Conservation (phyloP, 2,888 invertebrate genomes). For the Ormyrus rosae region DNA sequence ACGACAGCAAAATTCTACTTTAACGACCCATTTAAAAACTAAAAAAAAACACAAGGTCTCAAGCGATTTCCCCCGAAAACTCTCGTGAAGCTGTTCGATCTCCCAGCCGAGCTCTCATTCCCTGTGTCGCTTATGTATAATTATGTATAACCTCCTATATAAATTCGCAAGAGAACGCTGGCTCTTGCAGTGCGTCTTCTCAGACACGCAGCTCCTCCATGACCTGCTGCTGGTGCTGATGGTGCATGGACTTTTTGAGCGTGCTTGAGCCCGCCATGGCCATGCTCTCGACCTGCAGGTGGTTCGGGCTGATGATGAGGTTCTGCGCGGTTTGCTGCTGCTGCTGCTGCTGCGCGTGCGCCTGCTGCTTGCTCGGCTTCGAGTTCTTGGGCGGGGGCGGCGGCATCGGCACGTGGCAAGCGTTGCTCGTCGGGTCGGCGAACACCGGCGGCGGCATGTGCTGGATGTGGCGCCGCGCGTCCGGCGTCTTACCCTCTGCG, state of each 20-base stretch:
- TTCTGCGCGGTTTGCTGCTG: constrained; percentile 72
- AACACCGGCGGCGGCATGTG: constrained; percentile 90
- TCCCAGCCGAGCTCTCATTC: too few species aligned
- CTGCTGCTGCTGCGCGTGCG: constrained; percentile 40
- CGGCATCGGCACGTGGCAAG: constrained; percentile 79
- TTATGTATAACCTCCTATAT: constrained; percentile 30
- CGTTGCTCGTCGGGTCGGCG: constrained; percentile 85
- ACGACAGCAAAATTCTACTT: too few species aligned
- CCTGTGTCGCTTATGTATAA: not conserved
- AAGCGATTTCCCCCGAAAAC: too few species aligned
- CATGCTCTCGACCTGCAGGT: constrained; percentile 85
- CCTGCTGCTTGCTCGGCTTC: constrained; percentile 78
- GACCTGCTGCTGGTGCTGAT: constrained; percentile 77
- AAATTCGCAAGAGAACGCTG: constrained; percentile 54
- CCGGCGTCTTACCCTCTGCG: constrained; percentile 51
- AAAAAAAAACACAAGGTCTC: too few species aligned
- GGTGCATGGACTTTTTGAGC: constrained; percentile 79
- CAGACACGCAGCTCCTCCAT: constrained; percentile 93
- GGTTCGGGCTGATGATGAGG: constrained; percentile 78
- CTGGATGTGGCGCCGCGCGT: constrained; percentile 85
- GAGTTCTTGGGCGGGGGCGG: constrained; percentile 86
- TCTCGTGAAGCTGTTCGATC: too few species aligned
- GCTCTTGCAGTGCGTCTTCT: constrained; percentile 74
- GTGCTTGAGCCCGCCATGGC: constrained; percentile 84
- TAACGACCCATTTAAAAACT: too few species aligned